Conservation (phyloP, 2,113 vertebrate genomes). For the Columba janthina region DNA sequence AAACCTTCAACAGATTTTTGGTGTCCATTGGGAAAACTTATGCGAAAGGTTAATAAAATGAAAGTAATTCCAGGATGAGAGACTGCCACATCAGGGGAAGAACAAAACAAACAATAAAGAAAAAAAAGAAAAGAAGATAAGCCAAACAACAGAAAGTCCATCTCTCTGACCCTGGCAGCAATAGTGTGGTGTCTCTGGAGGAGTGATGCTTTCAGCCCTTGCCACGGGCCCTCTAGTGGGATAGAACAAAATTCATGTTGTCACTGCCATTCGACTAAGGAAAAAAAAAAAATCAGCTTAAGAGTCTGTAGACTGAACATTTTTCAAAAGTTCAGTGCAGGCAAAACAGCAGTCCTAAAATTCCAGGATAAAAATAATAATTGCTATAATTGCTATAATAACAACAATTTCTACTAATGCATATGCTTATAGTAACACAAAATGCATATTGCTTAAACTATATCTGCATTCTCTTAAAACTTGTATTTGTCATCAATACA, state of each 20-base stretch:
- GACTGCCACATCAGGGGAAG: background rate
- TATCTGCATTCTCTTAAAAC: background rate
- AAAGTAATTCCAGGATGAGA: background rate
- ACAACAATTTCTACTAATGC: conserved; percentile 5
- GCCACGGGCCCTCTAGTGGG: conserved; percentile 42
- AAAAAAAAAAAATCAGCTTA: background rate
- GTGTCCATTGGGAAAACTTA: background rate
- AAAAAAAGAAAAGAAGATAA: background rate
- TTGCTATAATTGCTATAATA: conserved; percentile 9
- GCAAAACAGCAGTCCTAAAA: background rate
- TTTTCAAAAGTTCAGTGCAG: background rate
- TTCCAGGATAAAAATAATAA: conserved; percentile 2
- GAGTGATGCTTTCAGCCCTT: background rate
- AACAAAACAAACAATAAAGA: background rate
- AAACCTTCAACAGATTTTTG: background rate
- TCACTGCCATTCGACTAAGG: background rate
- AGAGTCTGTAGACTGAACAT: background rate
- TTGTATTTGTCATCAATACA: background rate
- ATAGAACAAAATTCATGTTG: background rate
- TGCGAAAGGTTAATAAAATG: background rate
- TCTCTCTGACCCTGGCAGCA: background rate
- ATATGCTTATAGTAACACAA: background rate
- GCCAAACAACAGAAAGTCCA: background rate
- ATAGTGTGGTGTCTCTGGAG: background rate
- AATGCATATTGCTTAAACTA: background rate